These are phyloP conservation scores for Acronicta leporina DNA, from an alignment of 2,888 invertebrate species.

Conservation along the genomic window DNA sequence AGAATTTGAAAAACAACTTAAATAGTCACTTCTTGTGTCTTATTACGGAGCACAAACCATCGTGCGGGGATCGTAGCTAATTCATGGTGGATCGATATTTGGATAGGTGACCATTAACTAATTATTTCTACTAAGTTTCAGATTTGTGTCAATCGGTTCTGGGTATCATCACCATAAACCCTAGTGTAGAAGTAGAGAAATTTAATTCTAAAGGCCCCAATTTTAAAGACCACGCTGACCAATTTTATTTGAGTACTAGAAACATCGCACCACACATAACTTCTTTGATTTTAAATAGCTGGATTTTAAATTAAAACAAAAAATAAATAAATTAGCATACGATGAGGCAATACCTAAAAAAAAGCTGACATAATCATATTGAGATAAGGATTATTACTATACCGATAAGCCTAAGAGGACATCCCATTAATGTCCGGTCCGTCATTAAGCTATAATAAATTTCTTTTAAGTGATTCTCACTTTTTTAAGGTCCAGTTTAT, in stretches of 20 bases:
- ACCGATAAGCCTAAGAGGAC: neutral
- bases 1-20: constrained; percentile 36
- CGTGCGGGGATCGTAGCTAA: too few species aligned
- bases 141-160: too few species aligned
- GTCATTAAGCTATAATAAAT: constrained; percentile 2
- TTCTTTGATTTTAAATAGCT: constrained; percentile 37
- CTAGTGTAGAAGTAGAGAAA: too few species aligned
- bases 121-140: too few species aligned
- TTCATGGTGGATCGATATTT: neutral
- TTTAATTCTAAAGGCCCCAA: too few species aligned
- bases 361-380: constrained; percentile 36
- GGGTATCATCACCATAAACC: too few species aligned
- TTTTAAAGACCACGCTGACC: too few species aligned
- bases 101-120: neutral
- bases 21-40: constrained; percentile 17
- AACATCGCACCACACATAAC: constrained; percentile 35
- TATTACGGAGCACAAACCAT: neutral
- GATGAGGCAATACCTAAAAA: constrained; percentile 47
- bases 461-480: constrained; percentile 3
- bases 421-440: constrained; percentile 18
- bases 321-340: constrained; percentile 57
- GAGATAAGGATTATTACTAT: neutral
- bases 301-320: too few species aligned
- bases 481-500: too few species aligned
- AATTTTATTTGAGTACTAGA: constrained; percentile 24